Evolutionary conservation across 2,113 vertebrate species (phyloP), one percentile per base, ranked within the genome.

Genomic region (Percina caprodes): DNA sequence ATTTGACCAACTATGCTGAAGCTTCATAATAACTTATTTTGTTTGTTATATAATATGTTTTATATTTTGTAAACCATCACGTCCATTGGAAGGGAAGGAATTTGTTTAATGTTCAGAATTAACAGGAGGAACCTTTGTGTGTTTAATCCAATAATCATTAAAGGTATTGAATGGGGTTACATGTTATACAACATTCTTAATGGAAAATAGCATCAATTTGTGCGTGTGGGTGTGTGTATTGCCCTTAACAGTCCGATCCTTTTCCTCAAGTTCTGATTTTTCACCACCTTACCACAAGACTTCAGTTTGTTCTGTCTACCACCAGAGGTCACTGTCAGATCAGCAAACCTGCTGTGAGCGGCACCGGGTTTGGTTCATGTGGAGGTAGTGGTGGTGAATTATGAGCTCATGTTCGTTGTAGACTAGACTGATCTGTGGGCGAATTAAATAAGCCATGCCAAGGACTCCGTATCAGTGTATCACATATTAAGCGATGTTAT

Each of bases 301-400:
- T 72, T 7, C 70, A 82, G 56, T 88, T 79, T n/a, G 3, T 35
- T 48, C 18, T 54, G 18, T 80, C 19, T 46, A 45, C 93, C 94
- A 93, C 87, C 79, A 92, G 94, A 89, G 77, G 94, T 78, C 69
- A 51, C 72, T 83, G 68, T 91, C 69, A 77, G 52, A 83, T 59
- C 48, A 90, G 56, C 33, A 26, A 74, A 74, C 26, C 15, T 59
- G 54, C 77, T 80, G 59, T 76, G 42, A 82, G 56, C 19, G 0
- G 79, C 49, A 3, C 35, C 55, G 67, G 70, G 68, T 70, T 87
- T 80, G 83, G 83, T 81, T 89, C 72, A 79, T 74, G 51, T 59
- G 14, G 54, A 89, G 85, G 46, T 59, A 12, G 58, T 88, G 85
- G 82, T 80, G 87, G 52, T 84, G 86, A 80, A 63, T 86, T 73